Percentiles rank a stretch among this genome's conserved stretches.
These are phyloP conservation scores for Brevimyrus niger DNA, from an alignment of 2,113 vertebrate genomes.

Conservation along the genomic window DNA sequence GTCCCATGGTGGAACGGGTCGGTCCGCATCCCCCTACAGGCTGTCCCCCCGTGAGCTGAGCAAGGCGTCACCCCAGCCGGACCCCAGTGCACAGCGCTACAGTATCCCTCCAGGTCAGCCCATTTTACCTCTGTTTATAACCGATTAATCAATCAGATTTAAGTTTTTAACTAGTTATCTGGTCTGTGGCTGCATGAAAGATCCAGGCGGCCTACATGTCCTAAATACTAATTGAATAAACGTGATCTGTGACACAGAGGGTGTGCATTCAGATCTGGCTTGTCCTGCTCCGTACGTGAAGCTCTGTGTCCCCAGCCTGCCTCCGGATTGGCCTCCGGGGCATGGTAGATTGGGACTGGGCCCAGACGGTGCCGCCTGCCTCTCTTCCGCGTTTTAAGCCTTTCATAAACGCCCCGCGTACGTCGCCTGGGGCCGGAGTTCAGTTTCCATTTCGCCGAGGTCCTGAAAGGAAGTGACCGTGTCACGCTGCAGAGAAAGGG, in stretches of 20 bases:
- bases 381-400: background rate
- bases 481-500: background rate
- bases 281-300: background rate
- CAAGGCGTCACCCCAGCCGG: constrained; percentile 72
- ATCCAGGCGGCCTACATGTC: background rate
- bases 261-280: background rate
- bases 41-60: constrained; percentile 74
- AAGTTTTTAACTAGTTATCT: background rate
- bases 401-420: background rate
- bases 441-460: background rate
- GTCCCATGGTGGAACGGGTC: constrained; percentile 53
- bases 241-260: background rate
- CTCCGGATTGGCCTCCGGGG: background rate
- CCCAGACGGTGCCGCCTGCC: background rate
- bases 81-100: constrained; percentile 62
- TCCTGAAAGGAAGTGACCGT: background rate
- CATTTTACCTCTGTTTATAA: background rate
- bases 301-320: background rate
- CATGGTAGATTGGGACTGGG: background rate
- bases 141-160: background rate
- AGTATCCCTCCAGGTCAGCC: constrained; percentile 81
- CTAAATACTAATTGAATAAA: background rate
- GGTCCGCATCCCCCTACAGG: constrained; percentile 75
- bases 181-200: background rate
- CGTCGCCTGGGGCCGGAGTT: background rate